Evolutionary conservation across 2,888 invertebrate genomes (phyloP).

Genomic region (Panzeria rudis): DNA sequence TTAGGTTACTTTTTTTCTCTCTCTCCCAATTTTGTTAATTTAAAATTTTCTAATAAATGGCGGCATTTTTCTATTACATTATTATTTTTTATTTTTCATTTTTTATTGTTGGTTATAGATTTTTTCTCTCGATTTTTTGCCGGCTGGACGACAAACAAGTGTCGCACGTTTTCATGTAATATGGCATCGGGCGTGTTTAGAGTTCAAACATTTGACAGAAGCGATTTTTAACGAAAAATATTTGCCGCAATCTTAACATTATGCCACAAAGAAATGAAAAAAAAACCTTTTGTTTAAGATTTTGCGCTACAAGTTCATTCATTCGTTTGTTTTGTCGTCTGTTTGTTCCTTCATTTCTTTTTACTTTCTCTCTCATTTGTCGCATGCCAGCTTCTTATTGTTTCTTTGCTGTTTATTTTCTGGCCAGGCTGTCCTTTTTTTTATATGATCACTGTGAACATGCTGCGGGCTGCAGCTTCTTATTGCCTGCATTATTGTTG

Average conservation of each 20-base stretch:
- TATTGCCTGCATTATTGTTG: slow-evolving; percentile 28
- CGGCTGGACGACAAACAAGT: slow-evolving; percentile 60
- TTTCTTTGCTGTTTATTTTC: slow-evolving; percentile 40
- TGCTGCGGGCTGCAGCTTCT: slow-evolving; percentile 28
- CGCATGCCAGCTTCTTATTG: slow-evolving; percentile 52
- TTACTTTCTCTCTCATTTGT: slow-evolving; percentile 68
- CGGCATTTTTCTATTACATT: slow-evolving; percentile 41
- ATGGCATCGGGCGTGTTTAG: slow-evolving; percentile 65
- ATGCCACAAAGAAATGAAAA: slow-evolving; percentile 36
- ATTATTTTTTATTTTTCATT: not conserved
- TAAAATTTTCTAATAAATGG: slow-evolving; percentile 25
- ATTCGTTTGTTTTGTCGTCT: too few relatives aligned
- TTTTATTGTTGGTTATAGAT: not conserved
- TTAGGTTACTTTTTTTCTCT: not conserved
- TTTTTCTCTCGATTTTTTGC: not conserved
- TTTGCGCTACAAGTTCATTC: slow-evolving; percentile 51
- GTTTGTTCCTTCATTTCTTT: slow-evolving; percentile 35
- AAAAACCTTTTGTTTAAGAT: slow-evolving; percentile 50
- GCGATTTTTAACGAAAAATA: slow-evolving; percentile 58
- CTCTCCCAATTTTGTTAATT: not conserved
- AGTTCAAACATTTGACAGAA: slow-evolving; percentile 68
- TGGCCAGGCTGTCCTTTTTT: slow-evolving; percentile 27
- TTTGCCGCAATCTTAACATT: slow-evolving; percentile 55
- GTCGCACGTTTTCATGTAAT: slow-evolving; percentile 66
- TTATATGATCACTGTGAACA: slow-evolving; percentile 25